Evolutionary conservation across 2,888 invertebrate genomes (phyloP).

Genomic region (Tachystola acroxantha): DNA sequence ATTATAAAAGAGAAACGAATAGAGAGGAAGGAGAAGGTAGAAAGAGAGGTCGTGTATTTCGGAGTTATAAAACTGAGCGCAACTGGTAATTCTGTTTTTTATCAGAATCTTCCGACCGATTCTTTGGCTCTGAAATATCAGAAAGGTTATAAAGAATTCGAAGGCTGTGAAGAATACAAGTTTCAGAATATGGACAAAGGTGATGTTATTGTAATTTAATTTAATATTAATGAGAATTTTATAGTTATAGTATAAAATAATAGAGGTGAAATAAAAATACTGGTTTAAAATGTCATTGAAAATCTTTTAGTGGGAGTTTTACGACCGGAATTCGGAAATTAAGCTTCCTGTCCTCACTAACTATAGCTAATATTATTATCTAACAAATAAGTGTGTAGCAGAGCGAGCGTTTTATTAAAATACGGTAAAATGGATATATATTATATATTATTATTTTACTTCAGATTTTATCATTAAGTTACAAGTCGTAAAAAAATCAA

Average conservation of each 20-base stretch:
- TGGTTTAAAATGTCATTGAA: background rate
- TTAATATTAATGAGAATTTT: background rate
- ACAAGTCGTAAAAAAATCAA: too few species aligned
- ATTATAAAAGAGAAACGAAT: conserved; percentile 53
- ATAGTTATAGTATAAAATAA: too few species aligned
- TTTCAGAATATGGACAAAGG: conserved; percentile 37
- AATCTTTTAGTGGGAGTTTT: background rate
- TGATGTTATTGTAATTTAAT: conserved; percentile 47
- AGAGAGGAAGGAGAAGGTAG: conserved; percentile 19
- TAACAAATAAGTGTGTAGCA: too few species aligned
- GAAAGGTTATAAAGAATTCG: conserved; percentile 51
- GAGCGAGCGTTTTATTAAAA: too few species aligned
- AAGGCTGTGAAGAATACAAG: conserved; percentile 22
- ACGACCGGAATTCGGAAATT: too few species aligned
- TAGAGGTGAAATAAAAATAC: too few species aligned
- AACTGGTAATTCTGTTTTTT: conserved; percentile 49
- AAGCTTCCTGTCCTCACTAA: too few species aligned
- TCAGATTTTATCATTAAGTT: too few species aligned
- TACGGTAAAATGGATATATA: too few species aligned
- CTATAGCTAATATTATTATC: too few species aligned
- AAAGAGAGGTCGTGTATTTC: conserved; percentile 50
- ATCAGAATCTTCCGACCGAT: conserved; percentile 39
- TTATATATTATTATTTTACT: too few species aligned
- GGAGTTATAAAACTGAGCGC: conserved; percentile 53
- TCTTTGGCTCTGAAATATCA: conserved; percentile 65